Evolutionary conservation across 1,140 invertebrate species (phyloP).

Genomic region (Pseudomyrmex flavicornis): DNA sequence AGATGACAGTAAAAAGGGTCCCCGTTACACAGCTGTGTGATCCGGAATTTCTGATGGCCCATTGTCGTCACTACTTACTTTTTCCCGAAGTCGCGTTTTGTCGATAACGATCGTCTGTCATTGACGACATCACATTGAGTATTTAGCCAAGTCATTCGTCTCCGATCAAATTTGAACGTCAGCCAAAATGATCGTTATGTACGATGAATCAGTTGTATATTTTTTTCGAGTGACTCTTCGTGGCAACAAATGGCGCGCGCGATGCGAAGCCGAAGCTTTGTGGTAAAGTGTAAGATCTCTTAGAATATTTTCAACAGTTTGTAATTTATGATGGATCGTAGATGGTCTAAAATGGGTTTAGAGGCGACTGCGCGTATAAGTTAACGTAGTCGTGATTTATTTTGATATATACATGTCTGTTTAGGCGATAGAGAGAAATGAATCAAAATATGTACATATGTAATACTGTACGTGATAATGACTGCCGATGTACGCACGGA

Average conservation of each 20-base stretch:
- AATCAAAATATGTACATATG: conserved; percentile 51
- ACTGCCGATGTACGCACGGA: conserved; percentile 56
- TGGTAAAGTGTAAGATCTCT: conserved; percentile 18
- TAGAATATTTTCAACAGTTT: conserved; percentile 4
- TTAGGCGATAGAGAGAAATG: conserved; percentile 22
- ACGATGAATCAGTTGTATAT: conserved; percentile 5
- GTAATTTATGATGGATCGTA: conserved; percentile 10
- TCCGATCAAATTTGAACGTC: background rate
- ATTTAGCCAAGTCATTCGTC: conserved; percentile 15
- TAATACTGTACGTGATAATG: conserved; percentile 46
- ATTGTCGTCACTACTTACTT: conserved; percentile 15
- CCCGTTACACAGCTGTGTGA: conserved; percentile 57
- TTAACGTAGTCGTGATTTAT: conserved; percentile 51
- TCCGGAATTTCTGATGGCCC: conserved; percentile 23
- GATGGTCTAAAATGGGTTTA: conserved; percentile 40
- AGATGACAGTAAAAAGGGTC: conserved; percentile 33
- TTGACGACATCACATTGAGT: conserved; percentile 24
- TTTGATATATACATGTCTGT: conserved; percentile 51
- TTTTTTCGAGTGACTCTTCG: conserved; percentile 28
- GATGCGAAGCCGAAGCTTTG: conserved; percentile 15
- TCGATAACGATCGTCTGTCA: conserved; percentile 22
- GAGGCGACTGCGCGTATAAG: conserved; percentile 35
- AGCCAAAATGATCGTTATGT: conserved; percentile 15
- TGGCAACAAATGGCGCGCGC: conserved; percentile 19
- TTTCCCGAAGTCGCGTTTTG: conserved; percentile 44